A percentile compares a stretch with the other conserved stretches of the same genome.
phyloP scores from a whole-genome alignment of 2,113 vertebrate genomes.

The Procavia capensis region DNA sequence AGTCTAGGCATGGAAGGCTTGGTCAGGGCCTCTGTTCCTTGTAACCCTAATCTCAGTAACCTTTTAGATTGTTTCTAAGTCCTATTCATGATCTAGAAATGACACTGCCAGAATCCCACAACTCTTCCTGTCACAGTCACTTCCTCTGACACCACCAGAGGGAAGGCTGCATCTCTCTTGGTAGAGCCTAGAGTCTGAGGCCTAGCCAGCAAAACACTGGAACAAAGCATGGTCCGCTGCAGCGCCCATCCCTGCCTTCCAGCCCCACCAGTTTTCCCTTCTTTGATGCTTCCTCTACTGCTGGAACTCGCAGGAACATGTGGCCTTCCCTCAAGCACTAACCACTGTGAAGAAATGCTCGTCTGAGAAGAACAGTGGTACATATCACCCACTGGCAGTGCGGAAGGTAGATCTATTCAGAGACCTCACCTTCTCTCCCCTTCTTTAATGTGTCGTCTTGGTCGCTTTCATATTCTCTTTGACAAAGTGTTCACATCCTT shows the following conservation, averaged over 20 bases:
- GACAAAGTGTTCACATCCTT: too few relatives aligned
- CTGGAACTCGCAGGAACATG: background rate
- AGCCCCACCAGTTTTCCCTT: background rate
- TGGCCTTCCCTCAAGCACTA: accelerated
- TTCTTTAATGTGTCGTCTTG: background rate
- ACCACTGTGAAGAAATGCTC: background rate
- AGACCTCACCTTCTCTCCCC: background rate
- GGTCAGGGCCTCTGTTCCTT: too few relatives aligned
- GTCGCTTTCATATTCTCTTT: too few relatives aligned
- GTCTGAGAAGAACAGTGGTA: background rate
- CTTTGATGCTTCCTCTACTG: conserved; percentile 18
- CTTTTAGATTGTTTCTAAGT: background rate
- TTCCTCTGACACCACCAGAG: background rate
- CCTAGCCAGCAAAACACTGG: background rate
- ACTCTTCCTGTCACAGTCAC: background rate
- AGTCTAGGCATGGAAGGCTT: background rate
- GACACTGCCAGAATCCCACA: background rate
- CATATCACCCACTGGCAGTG: background rate
- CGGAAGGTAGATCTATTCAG: background rate
- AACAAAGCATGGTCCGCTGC: background rate
- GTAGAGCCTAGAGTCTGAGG: background rate
- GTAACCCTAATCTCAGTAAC: background rate
- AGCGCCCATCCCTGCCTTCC: background rate
- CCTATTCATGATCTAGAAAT: background rate
- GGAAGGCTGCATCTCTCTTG: background rate